These are phyloP conservation scores for Zophobas morio DNA, from an alignment of 1,140 invertebrate genomes.

Conservation along the genomic window DNA sequence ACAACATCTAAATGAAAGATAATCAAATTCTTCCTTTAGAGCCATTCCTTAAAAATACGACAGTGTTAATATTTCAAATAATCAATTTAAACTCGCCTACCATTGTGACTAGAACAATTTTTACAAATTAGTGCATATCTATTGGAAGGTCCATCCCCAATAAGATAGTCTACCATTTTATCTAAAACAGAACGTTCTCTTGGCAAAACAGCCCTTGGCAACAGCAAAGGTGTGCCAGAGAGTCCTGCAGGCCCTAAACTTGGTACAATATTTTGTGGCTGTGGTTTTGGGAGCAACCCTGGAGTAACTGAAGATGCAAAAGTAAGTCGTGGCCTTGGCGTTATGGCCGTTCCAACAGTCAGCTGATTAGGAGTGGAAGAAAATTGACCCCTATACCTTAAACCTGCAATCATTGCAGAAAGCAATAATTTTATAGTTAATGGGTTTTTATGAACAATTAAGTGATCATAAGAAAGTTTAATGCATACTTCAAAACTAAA, in stretches of 20 bases:
- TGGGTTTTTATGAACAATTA: not conserved
- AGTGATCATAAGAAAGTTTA: too few relatives aligned
- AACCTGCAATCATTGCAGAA: not conserved
- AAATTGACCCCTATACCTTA: constrained; percentile 24
- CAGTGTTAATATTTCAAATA: constrained; percentile 2
- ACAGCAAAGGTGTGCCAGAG: constrained; percentile 66
- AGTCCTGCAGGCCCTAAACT: constrained; percentile 41
- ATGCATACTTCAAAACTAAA: too few relatives aligned
- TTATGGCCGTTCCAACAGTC: not conserved
- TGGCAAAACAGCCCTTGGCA: constrained; percentile 71
- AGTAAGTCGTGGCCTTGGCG: not conserved
- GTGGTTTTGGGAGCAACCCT: not conserved
- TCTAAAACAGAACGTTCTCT: constrained; percentile 78
- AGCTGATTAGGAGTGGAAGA: not conserved
- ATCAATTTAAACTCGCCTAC: constrained; percentile 64
- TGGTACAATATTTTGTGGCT: constrained; percentile 10
- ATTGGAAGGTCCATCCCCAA: constrained; percentile 96
- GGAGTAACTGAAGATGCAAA: not conserved
- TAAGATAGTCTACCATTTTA: constrained; percentile 92
- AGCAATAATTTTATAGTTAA: not conserved
- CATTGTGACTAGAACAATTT: constrained; percentile 93
- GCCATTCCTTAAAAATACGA: constrained; percentile 83
- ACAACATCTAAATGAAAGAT: constrained; percentile 90
- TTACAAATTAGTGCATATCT: constrained; percentile 95
- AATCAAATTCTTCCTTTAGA: constrained; percentile 96